A percentile compares a stretch with the other conserved stretches of the same genome.
phyloP scores from a whole-genome alignment of 1,140 invertebrate genomes.

The Drosophila micromelanica region DNA sequence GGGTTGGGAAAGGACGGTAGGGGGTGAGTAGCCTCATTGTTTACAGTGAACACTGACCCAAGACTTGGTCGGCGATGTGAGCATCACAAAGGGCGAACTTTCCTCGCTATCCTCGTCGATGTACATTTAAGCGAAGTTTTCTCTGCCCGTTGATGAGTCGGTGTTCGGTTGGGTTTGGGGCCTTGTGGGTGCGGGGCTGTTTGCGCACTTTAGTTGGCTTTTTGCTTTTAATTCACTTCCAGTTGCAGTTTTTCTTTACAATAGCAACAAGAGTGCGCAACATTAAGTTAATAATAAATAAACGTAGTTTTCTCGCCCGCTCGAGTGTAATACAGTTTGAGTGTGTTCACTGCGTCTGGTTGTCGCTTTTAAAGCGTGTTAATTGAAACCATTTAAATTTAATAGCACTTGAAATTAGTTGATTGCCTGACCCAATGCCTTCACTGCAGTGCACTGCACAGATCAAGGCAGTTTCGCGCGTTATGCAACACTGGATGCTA shows the following conservation, averaged over 20 bases:
- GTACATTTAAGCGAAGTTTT: slow-evolving; percentile 82
- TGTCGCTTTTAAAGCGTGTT: slow-evolving; percentile 64
- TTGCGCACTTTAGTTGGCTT: slow-evolving; percentile 57
- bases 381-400: slow-evolving; percentile 81
- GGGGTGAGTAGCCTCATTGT: slow-evolving; percentile 48
- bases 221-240: slow-evolving; percentile 79
- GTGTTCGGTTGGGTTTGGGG: slow-evolving; percentile 28
- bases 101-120: slow-evolving; percentile 84
- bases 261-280: slow-evolving; percentile 35
- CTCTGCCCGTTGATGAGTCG: slow-evolving; percentile 43
- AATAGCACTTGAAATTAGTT: slow-evolving; percentile 81
- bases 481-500: slow-evolving; percentile 42
- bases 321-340: slow-evolving; percentile 12
- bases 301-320: slow-evolving; percentile 67
- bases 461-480: slow-evolving; percentile 23
- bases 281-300: slow-evolving; percentile 75
- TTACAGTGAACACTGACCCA: slow-evolving; percentile 77
- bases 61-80: slow-evolving; percentile 81
- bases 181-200: slow-evolving; percentile 37
- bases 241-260: slow-evolving; percentile 64
- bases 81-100: slow-evolving; percentile 84
- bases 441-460: slow-evolving; percentile 4
- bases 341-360: slow-evolving; percentile 11
- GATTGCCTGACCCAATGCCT: slow-evolving; percentile 56
- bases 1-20: not conserved